Evolutionary conservation across 2,113 vertebrate species (phyloP).

Genomic region (Erythrolamprus reginae): DNA sequence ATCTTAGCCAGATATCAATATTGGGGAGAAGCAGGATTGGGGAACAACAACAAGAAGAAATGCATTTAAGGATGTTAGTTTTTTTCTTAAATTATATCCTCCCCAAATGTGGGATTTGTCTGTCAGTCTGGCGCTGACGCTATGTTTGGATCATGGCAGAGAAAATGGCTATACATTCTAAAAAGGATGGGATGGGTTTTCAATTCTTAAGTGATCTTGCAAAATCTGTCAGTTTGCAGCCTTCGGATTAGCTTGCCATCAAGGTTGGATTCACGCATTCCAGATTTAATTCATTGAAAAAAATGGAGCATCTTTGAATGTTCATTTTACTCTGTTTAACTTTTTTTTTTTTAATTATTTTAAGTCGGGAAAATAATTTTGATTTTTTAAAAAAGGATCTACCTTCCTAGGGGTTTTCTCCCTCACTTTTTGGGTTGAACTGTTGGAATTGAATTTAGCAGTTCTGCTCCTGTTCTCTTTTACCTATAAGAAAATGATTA

Average conservation of each 20-base stretch:
- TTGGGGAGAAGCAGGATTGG: too few relatives aligned
- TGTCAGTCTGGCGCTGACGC: too few relatives aligned
- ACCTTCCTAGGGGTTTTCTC: not conserved
- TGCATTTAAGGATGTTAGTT: too few relatives aligned
- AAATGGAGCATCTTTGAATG: not conserved
- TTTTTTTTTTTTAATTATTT: not conserved
- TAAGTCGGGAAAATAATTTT: not conserved
- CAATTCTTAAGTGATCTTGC: not conserved
- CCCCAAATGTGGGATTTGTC: not conserved
- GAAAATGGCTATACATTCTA: not conserved
- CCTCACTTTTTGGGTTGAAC: not conserved
- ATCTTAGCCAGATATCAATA: too few relatives aligned
- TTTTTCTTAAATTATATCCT: too few relatives aligned
- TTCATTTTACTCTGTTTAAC: not conserved
- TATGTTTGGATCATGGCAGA: not conserved
- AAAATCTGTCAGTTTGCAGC: not conserved
- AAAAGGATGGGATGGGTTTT: not conserved
- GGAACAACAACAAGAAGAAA: too few relatives aligned
- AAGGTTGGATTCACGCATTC: not conserved
- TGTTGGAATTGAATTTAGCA: not conserved
- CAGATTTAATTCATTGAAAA: not conserved
- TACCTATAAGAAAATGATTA: not conserved
- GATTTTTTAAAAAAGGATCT: too few relatives aligned
- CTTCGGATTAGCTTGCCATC: not conserved
- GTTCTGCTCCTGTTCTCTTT: not conserved